A percentile compares a stretch with the other conserved stretches of the same genome.
Conservation (phyloP, 2,113 vertebrate species). For the zebrafish (Danio rerio) region DNA sequence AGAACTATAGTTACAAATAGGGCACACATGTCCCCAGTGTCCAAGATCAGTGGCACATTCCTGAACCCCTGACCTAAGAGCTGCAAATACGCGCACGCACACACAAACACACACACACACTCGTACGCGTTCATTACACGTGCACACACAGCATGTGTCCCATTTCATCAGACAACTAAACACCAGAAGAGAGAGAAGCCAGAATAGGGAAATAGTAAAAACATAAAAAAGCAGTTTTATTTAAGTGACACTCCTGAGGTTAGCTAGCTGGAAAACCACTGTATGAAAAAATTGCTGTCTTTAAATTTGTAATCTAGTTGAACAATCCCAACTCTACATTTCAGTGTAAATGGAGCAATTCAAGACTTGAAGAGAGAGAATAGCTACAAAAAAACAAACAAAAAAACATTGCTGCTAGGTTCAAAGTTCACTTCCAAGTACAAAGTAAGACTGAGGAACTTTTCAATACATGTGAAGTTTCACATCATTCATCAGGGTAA, state of each 20-base stretch:
- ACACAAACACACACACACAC: no score
- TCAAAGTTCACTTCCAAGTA: conserved; percentile 12
- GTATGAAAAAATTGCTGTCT: conserved; percentile 2
- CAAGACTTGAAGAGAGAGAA: conserved; percentile 4
- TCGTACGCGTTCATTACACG: no score
- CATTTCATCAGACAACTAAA: conserved; percentile 47
- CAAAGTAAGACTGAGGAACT: conserved; percentile 44
- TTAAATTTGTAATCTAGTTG: conserved; percentile 12
- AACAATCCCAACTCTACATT: conserved; percentile 6
- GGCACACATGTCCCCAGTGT: conserved; percentile 14
- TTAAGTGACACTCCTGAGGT: conserved; percentile 31
- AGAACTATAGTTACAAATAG: conserved; percentile 14
- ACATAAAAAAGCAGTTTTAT: conserved; percentile 47
- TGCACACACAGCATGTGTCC: conserved; percentile 30
- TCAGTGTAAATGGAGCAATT: conserved; percentile 35
- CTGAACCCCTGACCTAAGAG: conserved; percentile 41
- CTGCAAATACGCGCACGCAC: conserved; percentile 32
- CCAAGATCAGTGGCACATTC: conserved; percentile 14
- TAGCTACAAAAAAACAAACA: conserved; percentile 8
- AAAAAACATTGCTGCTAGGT: background rate
- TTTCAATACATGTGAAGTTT: conserved; percentile 23
- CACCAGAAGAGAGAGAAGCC: conserved; percentile 33
- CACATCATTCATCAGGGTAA: background rate
- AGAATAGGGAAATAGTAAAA: conserved; percentile 28
- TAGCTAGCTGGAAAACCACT: background rate